Percentiles rank a stretch among this genome's conserved stretches.
Conservation (phyloP, 2,113 vertebrate species). For the Plecotus auritus region DNA sequence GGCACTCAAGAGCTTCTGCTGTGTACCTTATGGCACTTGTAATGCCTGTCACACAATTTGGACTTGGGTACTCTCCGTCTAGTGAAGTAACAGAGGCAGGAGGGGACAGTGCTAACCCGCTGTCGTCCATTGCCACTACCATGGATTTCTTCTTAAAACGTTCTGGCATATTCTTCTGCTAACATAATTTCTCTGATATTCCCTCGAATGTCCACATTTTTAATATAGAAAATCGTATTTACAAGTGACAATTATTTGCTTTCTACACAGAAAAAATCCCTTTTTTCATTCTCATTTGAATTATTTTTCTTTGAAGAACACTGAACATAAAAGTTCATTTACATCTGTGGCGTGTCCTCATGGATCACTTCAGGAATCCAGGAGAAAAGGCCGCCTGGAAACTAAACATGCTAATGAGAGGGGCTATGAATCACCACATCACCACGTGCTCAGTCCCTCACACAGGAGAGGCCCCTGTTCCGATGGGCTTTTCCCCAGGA, state of each 20-base stretch:
- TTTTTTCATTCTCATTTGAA: conserved; percentile 20
- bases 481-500: not conserved
- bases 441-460: too few species aligned
- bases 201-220: not conserved
- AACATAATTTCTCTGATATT: not conserved
- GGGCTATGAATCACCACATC: not conserved
- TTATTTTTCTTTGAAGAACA: conserved; percentile 49
- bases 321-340: not conserved
- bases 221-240: conserved; percentile 26
- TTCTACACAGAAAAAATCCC: not conserved
- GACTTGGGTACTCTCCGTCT: not conserved
- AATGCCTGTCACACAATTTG: not conserved
- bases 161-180: not conserved
- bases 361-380: not conserved
- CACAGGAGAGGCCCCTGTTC: rapidly evolving
- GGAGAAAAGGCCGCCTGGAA: not conserved
- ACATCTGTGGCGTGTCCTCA: not conserved
- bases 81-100: not conserved
- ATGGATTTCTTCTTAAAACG: not conserved
- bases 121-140: not conserved
- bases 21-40: rapidly evolving
- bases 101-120: not conserved
- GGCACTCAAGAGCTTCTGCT: not conserved
- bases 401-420: rapidly evolving
- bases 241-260: not conserved